These are phyloP conservation scores for Apamea anceps DNA, from an alignment of 2,888 invertebrate genomes.

Conservation along the genomic window DNA sequence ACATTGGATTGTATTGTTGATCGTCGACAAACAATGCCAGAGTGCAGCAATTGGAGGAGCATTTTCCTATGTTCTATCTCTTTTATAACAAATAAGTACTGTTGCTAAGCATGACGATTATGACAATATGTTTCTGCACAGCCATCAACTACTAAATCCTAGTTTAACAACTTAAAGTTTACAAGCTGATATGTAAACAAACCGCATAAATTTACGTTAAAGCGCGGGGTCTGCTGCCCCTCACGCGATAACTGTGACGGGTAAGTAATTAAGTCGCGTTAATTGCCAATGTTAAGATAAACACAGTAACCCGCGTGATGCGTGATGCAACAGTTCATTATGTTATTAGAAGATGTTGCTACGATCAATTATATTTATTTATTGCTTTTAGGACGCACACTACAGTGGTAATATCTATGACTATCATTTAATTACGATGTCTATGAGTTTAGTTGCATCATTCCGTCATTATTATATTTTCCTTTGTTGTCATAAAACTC, in stretches of 20 bases:
- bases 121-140: neutral
- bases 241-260: neutral
- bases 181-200: neutral
- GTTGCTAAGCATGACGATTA: neutral
- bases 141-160: neutral
- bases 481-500: neutral
- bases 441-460: neutral
- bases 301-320: neutral
- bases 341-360: slow-evolving; percentile 13
- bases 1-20: neutral
- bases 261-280: slow-evolving; percentile 14
- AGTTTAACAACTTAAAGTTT: neutral
- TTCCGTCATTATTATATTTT: neutral
- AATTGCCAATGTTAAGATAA: slow-evolving; percentile 22
- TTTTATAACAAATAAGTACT: neutral
- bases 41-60: too few relatives aligned
- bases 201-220: neutral
- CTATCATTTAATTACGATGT: neutral
- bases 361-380: neutral
- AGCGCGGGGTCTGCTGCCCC: too few relatives aligned
- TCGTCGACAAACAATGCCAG: neutral
- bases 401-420: neutral
- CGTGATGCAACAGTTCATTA: neutral
- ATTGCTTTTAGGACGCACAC: neutral
- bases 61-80: neutral